Base-by-base conservation (phyloP, 2,113 vertebrate species). In the Oryzias javanicus region DNA sequence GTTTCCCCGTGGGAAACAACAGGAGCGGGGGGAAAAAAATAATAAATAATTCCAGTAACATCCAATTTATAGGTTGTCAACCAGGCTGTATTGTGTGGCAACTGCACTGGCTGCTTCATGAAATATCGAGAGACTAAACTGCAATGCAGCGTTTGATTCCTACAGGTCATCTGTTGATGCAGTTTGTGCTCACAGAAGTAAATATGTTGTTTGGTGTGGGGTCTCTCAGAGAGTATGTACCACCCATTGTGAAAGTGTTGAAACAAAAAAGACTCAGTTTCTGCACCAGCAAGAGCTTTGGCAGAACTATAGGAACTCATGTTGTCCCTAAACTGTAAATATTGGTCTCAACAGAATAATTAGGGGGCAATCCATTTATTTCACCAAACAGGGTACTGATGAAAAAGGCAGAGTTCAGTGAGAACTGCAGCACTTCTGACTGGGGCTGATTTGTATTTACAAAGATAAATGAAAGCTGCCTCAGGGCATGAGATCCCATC, bases 1-100 rank as follows among this genome's bases (percentile, higher is more conserved):
- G 72, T 50, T 60, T 67, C 76, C 64, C 78, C 63, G 67, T 77
- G 79, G 86, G 77, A 85, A 84, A 86, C 85, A 86, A 87, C 80
- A 84, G 86, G 80, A 35, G 35, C 35, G 35, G 35, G 35, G 35
- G 27, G 27, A 7, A 8, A 29, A 35, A 35, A 35, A 35, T 10
- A 35, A 35, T 12, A 89, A 84, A 85, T 70, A 76, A 74, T 83
- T 73, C 63, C 75, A 22, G 72, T 78, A 83, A 87, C 89, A 35
- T 87, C 77, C 82, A 89, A 89, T 91, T 88, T 88, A 89, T 81
- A 89, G 85, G 74, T 81, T 88, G 89, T 86, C 86, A 89, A 68
- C 59, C 66, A 64, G 68, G 78, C 77, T 76, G 80, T 78, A 78
- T 87, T 85, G 52, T 40, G 52, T 67, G 76, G 59, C 79, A 87